These are phyloP conservation scores for Pogonocherus hispidulus DNA, from an alignment of 2,888 invertebrate genomes.

Conservation along the genomic window DNA sequence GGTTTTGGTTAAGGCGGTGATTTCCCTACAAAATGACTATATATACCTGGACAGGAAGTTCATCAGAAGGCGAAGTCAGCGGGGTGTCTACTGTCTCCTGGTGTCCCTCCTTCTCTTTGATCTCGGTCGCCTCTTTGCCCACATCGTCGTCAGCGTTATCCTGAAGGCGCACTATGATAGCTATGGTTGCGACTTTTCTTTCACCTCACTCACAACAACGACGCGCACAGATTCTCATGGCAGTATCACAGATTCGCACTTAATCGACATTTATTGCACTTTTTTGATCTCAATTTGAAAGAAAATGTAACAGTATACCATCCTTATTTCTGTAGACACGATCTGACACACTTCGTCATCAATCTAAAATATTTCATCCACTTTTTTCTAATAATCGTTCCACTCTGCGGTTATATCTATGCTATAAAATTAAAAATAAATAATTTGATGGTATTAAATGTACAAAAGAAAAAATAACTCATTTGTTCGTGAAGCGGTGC, in stretches of 20 bases:
- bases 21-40: too few species aligned
- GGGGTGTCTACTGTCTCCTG: constrained; percentile 72
- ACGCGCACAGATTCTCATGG: constrained; percentile 17
- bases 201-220: constrained; percentile 24
- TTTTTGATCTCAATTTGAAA: background rate
- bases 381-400: constrained; percentile 14
- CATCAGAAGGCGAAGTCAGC: constrained; percentile 70
- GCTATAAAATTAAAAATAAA: constrained; percentile 17
- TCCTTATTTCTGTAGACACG: background rate
- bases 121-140: constrained; percentile 75
- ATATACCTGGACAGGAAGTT: constrained; percentile 56
- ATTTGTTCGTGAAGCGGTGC: constrained; percentile 10
- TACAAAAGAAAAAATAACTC: constrained; percentile 6
- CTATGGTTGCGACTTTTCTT: constrained; percentile 64
- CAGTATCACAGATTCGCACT: background rate
- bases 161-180: constrained; percentile 79
- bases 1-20: too few species aligned
- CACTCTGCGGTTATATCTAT: constrained; percentile 8
- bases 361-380: background rate
- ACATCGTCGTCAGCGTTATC: constrained; percentile 73
- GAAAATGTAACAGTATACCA: background rate
- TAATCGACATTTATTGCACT: background rate
- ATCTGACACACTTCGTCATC: constrained; percentile 20
- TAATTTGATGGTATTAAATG: constrained; percentile 2
- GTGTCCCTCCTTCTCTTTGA: constrained; percentile 74